phyloP scores from a whole-genome alignment of 2,888 invertebrate species.

The Beris chalybata region DNA sequence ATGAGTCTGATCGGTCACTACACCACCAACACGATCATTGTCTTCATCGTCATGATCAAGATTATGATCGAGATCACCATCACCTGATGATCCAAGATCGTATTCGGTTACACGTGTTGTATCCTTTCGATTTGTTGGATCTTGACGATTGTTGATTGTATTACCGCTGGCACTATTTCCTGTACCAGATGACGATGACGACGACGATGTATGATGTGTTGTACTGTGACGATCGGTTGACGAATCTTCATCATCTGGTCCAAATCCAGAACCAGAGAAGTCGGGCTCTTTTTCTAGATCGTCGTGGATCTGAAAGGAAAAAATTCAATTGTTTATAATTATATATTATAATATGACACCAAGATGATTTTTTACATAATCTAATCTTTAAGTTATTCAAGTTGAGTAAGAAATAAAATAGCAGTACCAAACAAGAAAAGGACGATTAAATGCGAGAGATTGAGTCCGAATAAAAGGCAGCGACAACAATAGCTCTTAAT shows the following conservation, averaged over 20 bases:
- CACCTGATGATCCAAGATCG: slow-evolving; percentile 44
- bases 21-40: slow-evolving; percentile 40
- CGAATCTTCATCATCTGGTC: slow-evolving; percentile 78
- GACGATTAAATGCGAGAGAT: too few species aligned
- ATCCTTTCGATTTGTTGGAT: slow-evolving; percentile 46
- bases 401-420: too few species aligned
- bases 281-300: slow-evolving; percentile 69
- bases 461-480: too few species aligned
- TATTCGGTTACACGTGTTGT: slow-evolving; percentile 40
- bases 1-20: slow-evolving; percentile 34
- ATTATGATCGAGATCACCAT: slow-evolving; percentile 42
- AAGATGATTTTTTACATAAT: too few species aligned
- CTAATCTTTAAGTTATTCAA: too few species aligned
- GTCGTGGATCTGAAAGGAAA: slow-evolving; percentile 52
- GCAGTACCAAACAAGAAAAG: too few species aligned
- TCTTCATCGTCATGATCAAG: slow-evolving; percentile 43
- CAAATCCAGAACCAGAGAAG: slow-evolving; percentile 84
- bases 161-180: slow-evolving; percentile 18
- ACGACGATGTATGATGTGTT: slow-evolving; percentile 41
- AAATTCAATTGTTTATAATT: too few species aligned
- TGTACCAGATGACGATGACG: slow-evolving; percentile 28
- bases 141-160: slow-evolving; percentile 47
- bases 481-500: too few species aligned
- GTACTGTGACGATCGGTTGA: slow-evolving; percentile 49
- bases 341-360: too few species aligned